phyloP scores from a whole-genome alignment of 2,888 invertebrate species.

The Spodoptera littoralis region DNA sequence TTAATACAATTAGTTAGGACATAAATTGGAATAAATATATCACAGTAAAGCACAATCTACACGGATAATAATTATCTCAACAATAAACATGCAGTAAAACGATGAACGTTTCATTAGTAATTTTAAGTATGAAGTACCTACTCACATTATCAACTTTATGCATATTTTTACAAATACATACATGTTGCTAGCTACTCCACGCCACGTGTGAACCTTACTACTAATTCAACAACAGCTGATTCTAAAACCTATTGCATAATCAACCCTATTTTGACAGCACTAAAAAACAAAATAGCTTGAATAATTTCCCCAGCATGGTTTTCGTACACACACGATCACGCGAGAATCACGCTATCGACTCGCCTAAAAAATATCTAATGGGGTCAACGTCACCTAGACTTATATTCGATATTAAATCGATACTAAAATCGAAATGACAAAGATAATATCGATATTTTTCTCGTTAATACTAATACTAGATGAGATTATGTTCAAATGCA shows the following conservation, averaged over 20 bases:
- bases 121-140: conserved; percentile 3
- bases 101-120: background rate
- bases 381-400: conserved; percentile 49
- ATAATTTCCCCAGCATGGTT: conserved; percentile 14
- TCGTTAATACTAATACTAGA: conserved; percentile 33
- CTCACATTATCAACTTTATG: background rate
- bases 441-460: conserved; percentile 16
- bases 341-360: conserved; percentile 47
- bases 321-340: conserved; percentile 47
- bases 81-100: too few relatives aligned
- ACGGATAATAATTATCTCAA: too few relatives aligned
- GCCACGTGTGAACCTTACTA: conserved; percentile 28
- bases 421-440: conserved; percentile 21
- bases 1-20: too few relatives aligned
- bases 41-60: too few relatives aligned
- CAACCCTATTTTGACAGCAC: conserved; percentile 16
- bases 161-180: conserved; percentile 8
- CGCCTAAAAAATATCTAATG: conserved; percentile 41
- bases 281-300: conserved; percentile 40
- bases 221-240: conserved; percentile 41
- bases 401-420: conserved; percentile 32
- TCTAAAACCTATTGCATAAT: conserved; percentile 8
- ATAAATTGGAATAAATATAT: too few relatives aligned
- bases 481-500: conserved; percentile 46
- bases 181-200: background rate